Base-by-base conservation (phyloP, 1,140 invertebrate genomes). In the Bombyx mandarina region DNA sequence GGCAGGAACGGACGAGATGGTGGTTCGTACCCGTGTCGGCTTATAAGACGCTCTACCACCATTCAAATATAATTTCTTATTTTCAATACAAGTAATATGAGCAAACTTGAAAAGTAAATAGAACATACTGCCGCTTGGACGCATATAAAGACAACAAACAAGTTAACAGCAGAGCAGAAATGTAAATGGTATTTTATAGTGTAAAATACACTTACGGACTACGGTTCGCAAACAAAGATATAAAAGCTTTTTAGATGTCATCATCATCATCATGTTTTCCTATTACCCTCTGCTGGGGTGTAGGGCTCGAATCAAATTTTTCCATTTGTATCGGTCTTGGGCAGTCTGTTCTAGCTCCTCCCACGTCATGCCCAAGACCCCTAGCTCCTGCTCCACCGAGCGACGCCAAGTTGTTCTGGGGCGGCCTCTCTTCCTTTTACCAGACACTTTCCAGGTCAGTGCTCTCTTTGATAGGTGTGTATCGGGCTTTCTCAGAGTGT, bases 111-210 rank as follows among this genome's bases (percentile, higher is more conserved):
- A 18, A 50, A 12, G 8, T 59, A 51, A 53, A 58, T 59, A 50
- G 48, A 4, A 47, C 45, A 47, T 44, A 53, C 57, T 26, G 48
- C 35, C 44, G 12, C 45, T 50, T 55, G 52, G 58, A 35, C 10
- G 61, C 47, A 63, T 43, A 26, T 35, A 50, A 35, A 54, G 9
- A 53, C 44, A 8, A 59, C 63, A 67, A 67, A 67, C 68, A 60
- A 67, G 65, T 65, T 62, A 65, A 68, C 66, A 64, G 56, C 63
- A 66, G 64, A 70, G 67, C 66, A 58, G 58, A 69, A 71, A 65
- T 71, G 68, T 69, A 73, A 73, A 69, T 63, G 56, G 61, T 69
- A 62, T 71, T 73, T 73, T 73, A 71, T 68, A 67, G 66, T 63
- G 51, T 60, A 69, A 69, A 61, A 67, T 66, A 66, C 63, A 62